Conservation (phyloP, 2,888 invertebrate genomes). For the Pteria penguin region DNA sequence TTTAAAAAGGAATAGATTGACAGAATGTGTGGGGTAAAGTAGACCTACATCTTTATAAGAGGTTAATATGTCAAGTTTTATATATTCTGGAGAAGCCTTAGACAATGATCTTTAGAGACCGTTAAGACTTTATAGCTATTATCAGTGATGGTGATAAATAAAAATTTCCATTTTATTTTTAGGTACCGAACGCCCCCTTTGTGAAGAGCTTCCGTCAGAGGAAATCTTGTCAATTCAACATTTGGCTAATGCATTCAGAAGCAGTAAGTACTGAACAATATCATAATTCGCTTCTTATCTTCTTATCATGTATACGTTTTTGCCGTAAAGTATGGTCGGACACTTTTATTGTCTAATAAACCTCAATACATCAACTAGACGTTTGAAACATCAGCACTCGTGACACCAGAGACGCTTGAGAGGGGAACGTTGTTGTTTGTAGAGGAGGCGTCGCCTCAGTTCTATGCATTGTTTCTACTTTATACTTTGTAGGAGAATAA, state of each 20-base stretch:
- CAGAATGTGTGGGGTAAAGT: too few species aligned
- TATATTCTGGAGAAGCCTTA: too few species aligned
- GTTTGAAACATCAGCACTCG: background rate
- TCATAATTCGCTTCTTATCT: background rate
- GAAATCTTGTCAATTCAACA: background rate
- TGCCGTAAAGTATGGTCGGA: background rate
- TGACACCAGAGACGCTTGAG: too few species aligned
- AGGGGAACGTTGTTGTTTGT: too few species aligned
- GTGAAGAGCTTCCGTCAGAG: background rate
- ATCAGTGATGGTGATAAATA: background rate
- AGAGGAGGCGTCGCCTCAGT: too few species aligned
- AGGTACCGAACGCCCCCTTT: background rate
- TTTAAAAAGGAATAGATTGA: too few species aligned
- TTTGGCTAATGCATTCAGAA: background rate
- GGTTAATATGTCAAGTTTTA: too few species aligned
- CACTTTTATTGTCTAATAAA: background rate
- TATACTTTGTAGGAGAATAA: too few species aligned
- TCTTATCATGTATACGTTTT: background rate
- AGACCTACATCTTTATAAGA: too few species aligned
- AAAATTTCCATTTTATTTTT: background rate
- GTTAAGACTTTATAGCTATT: background rate
- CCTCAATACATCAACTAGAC: too few species aligned
- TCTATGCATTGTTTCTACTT: too few species aligned
- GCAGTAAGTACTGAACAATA: background rate
- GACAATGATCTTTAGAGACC: too few species aligned